Evolutionary conservation across 2,888 invertebrate species (phyloP).

Genomic region (Pediacus dermestoides): DNA sequence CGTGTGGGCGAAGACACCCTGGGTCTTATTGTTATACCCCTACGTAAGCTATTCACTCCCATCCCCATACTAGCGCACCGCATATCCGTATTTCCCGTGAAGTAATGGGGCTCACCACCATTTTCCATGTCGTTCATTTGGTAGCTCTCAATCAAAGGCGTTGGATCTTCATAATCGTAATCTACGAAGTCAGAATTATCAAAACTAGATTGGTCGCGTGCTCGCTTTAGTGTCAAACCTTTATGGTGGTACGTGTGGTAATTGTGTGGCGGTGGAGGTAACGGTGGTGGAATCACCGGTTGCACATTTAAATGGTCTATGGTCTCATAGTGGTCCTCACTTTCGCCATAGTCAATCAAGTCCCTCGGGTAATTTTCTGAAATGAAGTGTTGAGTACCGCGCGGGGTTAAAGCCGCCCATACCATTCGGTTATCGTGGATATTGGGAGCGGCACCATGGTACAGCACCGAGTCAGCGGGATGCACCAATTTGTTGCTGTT

Average conservation of each 20-base stretch:
- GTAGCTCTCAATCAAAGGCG: conserved; percentile 71
- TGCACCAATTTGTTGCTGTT: conserved; percentile 45
- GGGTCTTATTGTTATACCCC: conserved; percentile 54
- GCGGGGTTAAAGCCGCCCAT: conserved; percentile 82
- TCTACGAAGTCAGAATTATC: conserved; percentile 75
- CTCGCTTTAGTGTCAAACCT: conserved; percentile 25
- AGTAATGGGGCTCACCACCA: conserved; percentile 49
- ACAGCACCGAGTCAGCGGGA: conserved; percentile 43
- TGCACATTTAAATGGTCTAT: conserved; percentile 52
- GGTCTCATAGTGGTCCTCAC: conserved; percentile 67
- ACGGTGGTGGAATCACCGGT: conserved; percentile 14
- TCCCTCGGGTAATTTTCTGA: conserved; percentile 62
- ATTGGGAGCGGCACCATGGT: conserved; percentile 35
- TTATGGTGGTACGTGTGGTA: conserved; percentile 25
- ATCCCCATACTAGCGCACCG: conserved; percentile 49
- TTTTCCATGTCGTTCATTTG: conserved; percentile 58
- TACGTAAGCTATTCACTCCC: conserved; percentile 53
- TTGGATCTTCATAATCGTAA: conserved; percentile 78
- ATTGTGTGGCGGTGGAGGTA: not conserved
- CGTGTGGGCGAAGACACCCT: conserved; percentile 76
- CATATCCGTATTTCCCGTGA: conserved; percentile 46
- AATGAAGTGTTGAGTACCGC: conserved; percentile 76
- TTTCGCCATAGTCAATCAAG: conserved; percentile 50
- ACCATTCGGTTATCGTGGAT: conserved; percentile 48
- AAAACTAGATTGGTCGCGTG: conserved; percentile 49